phyloP scores from a whole-genome alignment of 2,888 invertebrate species.

The Noctua pronuba region DNA sequence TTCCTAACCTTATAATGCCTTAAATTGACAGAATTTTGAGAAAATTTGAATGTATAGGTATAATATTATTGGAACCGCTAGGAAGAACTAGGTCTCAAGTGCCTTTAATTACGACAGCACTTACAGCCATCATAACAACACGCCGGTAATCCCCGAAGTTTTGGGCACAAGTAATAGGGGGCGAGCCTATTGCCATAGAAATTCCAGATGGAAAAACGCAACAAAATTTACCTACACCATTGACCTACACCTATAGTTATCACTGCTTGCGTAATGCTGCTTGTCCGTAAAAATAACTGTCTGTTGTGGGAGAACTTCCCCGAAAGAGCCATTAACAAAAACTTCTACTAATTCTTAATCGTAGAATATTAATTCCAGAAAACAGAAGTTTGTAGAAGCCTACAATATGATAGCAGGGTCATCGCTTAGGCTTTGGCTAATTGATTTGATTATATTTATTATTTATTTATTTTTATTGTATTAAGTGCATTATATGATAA shows the following conservation, averaged over 20 bases:
- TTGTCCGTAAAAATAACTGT: not conserved
- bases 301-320: not conserved
- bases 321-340: slow-evolving; percentile 6
- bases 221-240: no score
- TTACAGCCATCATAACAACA: no score
- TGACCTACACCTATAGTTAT: no score
- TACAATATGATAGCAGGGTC: not conserved
- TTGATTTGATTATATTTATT: not conserved
- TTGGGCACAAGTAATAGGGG: no score
- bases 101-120: not conserved
- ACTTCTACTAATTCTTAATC: not conserved
- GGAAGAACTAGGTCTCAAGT: not conserved
- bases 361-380: slow-evolving; percentile 6
- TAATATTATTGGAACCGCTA: not conserved
- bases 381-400: not conserved
- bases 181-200: no score
- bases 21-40: not conserved
- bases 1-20: not conserved
- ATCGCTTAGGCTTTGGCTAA: not conserved
- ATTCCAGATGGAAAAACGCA: no score
- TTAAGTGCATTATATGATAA: no score
- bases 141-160: no score
- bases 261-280: not conserved
- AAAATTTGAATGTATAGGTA: no score
- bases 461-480: no score